Evolutionary conservation across 2,888 invertebrate genomes (phyloP), one percentile per base, ranked within the genome.

Genomic region (Eueremaeus valkanovi): DNA sequence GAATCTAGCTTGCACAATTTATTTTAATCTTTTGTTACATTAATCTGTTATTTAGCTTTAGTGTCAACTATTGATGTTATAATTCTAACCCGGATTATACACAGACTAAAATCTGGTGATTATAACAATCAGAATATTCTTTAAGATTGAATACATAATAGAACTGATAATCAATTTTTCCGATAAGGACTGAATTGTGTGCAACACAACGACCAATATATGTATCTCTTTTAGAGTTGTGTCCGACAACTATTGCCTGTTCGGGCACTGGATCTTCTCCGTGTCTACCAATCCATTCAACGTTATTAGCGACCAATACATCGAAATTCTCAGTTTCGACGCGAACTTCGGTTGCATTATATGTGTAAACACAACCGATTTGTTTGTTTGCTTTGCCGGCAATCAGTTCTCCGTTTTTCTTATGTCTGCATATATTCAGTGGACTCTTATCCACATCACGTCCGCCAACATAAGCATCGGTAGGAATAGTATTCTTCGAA

Each of bases 371-470:
- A 66, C 74, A 74, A 11, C 61, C 58, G 1, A 74, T 3, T 2
- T 24, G 13, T 66, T 58, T 16, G 16, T 61, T 27, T 0, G 49
- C 55, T 42, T 66, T 74, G 6, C 74, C 74, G 18, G 74, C n/a
- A 42, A 74, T 21, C 16, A 66, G 18, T 1, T 74, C 74, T 16
- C 13, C 16, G 1, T 74, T 36, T 0, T 13, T 1, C 18, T 51
- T 72, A 42, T 66, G 66, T 29, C 74, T 24, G 27, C 74, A 74
- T 9, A 74, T 29, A 61, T 66, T 8, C 0, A 74, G 21, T 36
- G 74, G 27, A n/a, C 13, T 40, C 6, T 24, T 24, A 18, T 55
- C 27, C 9, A 8, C 40, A 29, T 74, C 74, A 61, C 21, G 42
- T 0, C 74, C 74, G 18, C 24, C 74, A 6, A 66, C 33, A 33